These are phyloP conservation scores for Cyclina sinensis DNA, from an alignment of 1,140 invertebrate species.

Conservation along the genomic window DNA sequence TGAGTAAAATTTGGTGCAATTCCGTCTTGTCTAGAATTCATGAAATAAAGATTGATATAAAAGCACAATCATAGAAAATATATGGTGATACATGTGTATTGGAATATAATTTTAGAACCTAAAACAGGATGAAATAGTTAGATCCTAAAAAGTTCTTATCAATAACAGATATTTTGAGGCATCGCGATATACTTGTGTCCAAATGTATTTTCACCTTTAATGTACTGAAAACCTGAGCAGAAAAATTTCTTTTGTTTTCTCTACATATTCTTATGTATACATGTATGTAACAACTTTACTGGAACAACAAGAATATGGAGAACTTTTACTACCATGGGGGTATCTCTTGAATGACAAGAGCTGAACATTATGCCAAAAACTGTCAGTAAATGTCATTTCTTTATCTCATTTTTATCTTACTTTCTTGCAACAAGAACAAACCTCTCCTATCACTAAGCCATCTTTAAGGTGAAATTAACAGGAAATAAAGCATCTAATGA, in stretches of 20 bases:
- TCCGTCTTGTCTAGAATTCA: constrained; percentile 91
- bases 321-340: neutral
- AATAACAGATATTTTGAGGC: too few relatives aligned
- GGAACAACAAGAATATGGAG: neutral
- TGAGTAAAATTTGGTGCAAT: constrained; percentile 98
- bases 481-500: neutral
- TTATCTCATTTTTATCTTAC: neutral
- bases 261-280: too few relatives aligned
- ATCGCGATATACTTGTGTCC: too few relatives aligned
- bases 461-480: constrained; percentile 3
- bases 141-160: too few relatives aligned
- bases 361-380: neutral
- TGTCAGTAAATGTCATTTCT: neutral
- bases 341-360: neutral
- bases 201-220: too few relatives aligned
- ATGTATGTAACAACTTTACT: neutral
- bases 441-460: neutral
- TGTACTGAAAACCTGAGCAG: too few relatives aligned
- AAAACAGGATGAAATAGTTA: too few relatives aligned
- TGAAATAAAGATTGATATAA: too few relatives aligned
- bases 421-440: neutral
- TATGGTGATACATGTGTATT: too few relatives aligned
- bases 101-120: too few relatives aligned
- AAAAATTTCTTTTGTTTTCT: too few relatives aligned
- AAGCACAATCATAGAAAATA: too few relatives aligned